Evolutionary conservation across 2,113 vertebrate genomes (phyloP), one percentile per base, ranked within the genome.

Genomic region (Dipodomys ordii): DNA sequence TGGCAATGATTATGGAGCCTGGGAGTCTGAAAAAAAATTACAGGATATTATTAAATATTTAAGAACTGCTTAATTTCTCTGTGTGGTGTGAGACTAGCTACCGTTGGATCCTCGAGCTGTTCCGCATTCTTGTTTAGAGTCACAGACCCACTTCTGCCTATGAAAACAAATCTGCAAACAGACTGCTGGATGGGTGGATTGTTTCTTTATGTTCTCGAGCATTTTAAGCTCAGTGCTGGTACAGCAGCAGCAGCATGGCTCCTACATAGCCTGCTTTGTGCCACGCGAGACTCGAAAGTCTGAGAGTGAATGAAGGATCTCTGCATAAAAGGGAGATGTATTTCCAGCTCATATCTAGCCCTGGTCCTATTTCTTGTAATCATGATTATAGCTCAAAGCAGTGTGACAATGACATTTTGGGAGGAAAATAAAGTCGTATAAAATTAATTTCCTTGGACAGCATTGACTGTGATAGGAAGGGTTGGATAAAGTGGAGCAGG

Each of bases 21-120:
- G 12, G 12, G 80, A 96, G 94, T 95, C 86, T 96, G 83, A 94
- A 77, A 95, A 39, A 39, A 89, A 46, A 88, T 35, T 77, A 83
- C 73, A 94, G 76, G n/a, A 35, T 87, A 28, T 88, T 76, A 90
- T 95, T 96, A 96, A 95, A 83, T 95, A 96, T 94, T 89, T 90
- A 93, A 97, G 44, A 86, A 88, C 74, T 78, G 74, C 82, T 92
- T 95, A 44, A 85, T 94, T 87, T 92, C 73, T 86, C 69, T 53
- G 5, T 1, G n/a, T 77, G 30, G 27, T 35, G 5, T 28, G 81
- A 39, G 65, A 57, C 91, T 2, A 49, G 49, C 67, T 91, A 78
- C 88, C 87, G 90, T 20, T 67, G 67, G 49, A 87, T 89, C 84
- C 94, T 53, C 53, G 57, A 39, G 65, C 65, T 73, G 23, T 80